phyloP scores from a whole-genome alignment of 1,140 invertebrate genomes.

The Heterodera schachtii region DNA sequence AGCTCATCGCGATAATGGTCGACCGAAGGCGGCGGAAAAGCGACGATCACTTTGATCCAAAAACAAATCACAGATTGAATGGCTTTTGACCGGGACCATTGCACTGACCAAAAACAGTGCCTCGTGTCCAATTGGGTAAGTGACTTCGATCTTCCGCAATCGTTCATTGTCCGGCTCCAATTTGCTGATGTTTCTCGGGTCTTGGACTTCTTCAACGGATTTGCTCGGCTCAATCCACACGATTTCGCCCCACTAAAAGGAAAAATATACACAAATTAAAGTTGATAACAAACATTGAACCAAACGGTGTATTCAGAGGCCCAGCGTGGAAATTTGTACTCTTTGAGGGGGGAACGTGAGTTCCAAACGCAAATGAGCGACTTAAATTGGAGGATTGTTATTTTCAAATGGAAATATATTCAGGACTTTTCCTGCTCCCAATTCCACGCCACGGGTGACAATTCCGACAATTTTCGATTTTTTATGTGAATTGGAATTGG shows the following conservation, averaged over 20 bases:
- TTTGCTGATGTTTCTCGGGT: background rate
- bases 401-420: background rate
- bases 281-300: too few species aligned
- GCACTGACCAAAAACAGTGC: background rate
- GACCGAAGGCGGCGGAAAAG: background rate
- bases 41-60: background rate
- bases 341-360: background rate
- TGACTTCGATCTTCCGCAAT: background rate
- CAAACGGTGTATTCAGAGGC: background rate
- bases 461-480: background rate
- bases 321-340: background rate
- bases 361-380: background rate
- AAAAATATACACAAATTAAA: background rate
- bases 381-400: background rate
- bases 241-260: background rate
- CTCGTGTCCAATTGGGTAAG: background rate
- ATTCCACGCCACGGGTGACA: background rate
- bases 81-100: too few species aligned
- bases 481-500: background rate
- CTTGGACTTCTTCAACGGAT: background rate
- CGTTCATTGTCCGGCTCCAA: background rate
- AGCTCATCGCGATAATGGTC: background rate
- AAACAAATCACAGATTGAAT: too few species aligned
- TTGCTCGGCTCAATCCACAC: background rate
- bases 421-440: background rate